Evolutionary conservation across 2,888 invertebrate species (phyloP).

Genomic region (Dicyrtomina minuta): DNA sequence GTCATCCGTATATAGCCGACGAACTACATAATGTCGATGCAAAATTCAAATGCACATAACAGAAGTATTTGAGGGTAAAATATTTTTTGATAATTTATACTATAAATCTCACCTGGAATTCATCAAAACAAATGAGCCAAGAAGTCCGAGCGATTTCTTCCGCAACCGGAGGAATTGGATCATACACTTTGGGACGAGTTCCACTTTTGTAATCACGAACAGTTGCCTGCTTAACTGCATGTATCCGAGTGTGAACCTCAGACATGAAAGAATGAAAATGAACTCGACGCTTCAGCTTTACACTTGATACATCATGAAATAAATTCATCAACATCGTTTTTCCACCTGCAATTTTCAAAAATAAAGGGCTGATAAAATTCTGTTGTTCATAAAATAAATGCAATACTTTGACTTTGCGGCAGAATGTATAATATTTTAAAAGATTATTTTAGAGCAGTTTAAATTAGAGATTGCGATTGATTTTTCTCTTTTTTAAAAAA

Average conservation of each 20-base stretch:
- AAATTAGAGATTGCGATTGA: background rate
- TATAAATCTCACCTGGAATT: slow-evolving; percentile 76
- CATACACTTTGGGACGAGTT: slow-evolving; percentile 71
- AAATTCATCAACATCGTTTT: slow-evolving; percentile 99
- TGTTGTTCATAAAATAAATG: too few species aligned
- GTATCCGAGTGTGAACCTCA: slow-evolving; percentile 87
- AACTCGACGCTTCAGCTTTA: slow-evolving; percentile 66
- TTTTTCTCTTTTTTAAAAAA: too few species aligned
- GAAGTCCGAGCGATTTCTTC: slow-evolving; percentile 78
- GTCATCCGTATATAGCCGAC: too few species aligned
- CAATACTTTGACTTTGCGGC: too few species aligned
- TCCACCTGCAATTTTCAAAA: slow-evolving; percentile 77
- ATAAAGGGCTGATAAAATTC: too few species aligned
- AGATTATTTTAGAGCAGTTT: background rate
- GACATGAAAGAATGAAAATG: slow-evolving; percentile 98
- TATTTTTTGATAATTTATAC: too few species aligned
- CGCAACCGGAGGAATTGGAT: slow-evolving; percentile 94
- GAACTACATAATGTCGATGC: too few species aligned
- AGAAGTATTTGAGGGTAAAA: too few species aligned
- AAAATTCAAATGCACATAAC: too few species aligned
- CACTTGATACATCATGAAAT: slow-evolving; percentile 78
- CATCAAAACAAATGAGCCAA: slow-evolving; percentile 96
- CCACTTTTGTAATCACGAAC: slow-evolving; percentile 59
- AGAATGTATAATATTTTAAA: background rate
- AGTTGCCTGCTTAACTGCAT: slow-evolving; percentile 71